phyloP scores from a whole-genome alignment of 1,140 invertebrate species.

The Metopolophium dirhodum region DNA sequence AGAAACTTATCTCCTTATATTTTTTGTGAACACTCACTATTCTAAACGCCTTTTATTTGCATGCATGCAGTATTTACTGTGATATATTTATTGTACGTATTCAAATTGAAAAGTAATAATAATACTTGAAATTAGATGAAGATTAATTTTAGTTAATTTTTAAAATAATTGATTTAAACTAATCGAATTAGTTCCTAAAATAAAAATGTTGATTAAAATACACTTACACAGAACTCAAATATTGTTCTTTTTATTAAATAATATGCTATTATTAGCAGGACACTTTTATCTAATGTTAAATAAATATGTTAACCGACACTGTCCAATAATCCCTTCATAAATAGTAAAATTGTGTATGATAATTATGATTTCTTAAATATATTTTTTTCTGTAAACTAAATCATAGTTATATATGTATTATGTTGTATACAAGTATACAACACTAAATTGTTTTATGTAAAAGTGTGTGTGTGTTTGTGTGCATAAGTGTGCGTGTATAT shows the following conservation, averaged over 20 bases:
- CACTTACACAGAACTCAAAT: background rate
- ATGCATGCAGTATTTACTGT: constrained; percentile 56
- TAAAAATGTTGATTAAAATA: constrained; percentile 11
- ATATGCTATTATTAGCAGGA: background rate
- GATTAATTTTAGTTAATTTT: constrained; percentile 51
- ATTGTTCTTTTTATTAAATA: background rate
- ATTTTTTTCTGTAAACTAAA: constrained; percentile 16
- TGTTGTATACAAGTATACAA: constrained; percentile 20
- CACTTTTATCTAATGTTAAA: constrained; percentile 6
- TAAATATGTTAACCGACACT: background rate
- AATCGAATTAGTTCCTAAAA: constrained; percentile 53
- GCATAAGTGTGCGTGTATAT: background rate
- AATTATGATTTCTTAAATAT: background rate
- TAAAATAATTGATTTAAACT: constrained; percentile 53
- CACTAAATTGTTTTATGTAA: constrained; percentile 4
- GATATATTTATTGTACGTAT: constrained; percentile 53
- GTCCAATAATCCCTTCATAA: background rate
- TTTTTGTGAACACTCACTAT: constrained; percentile 43
- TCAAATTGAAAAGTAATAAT: constrained; percentile 33
- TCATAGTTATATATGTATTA: constrained; percentile 16
- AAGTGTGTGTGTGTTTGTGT: constrained; percentile 9
- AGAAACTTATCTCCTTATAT: constrained; percentile 32
- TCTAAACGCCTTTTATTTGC: constrained; percentile 44
- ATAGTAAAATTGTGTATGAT: constrained; percentile 32
- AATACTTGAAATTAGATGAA: constrained; percentile 43